phyloP scores from a whole-genome alignment of 2,888 invertebrate genomes.

The Drosophila setosimentum region DNA sequence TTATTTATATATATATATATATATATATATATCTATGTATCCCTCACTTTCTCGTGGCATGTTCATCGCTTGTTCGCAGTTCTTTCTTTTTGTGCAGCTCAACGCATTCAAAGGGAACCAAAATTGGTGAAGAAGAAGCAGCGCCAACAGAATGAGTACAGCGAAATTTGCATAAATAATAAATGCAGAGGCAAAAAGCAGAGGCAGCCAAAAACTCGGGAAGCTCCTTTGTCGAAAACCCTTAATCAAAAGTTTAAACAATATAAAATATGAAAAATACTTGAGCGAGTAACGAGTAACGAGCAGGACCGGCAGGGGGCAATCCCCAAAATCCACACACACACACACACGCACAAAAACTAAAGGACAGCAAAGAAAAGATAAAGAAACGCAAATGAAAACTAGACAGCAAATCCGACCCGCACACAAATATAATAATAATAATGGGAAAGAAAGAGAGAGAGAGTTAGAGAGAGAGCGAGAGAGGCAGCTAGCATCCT shows the following conservation, averaged over 20 bases:
- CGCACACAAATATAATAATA: constrained; percentile 60
- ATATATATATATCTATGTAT: not conserved
- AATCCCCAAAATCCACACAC: constrained; percentile 22
- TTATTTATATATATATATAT: not conserved
- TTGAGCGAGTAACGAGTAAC: constrained; percentile 45
- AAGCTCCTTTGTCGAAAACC: constrained; percentile 57
- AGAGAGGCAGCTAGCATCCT: constrained; percentile 12
- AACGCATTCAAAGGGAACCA: constrained; percentile 59
- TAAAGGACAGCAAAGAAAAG: constrained; percentile 21
- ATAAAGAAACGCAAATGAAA: constrained; percentile 44
- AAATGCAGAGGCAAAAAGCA: constrained; percentile 54
- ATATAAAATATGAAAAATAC: constrained; percentile 74
- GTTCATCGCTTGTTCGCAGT: constrained; percentile 33
- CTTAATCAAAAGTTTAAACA: constrained; percentile 79
- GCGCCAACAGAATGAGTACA: constrained; percentile 30
- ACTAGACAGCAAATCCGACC: constrained; percentile 55
- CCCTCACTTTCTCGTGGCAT: not conserved
- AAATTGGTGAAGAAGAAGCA: constrained; percentile 6
- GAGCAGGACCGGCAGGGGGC: constrained; percentile 16
- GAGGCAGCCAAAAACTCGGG: constrained; percentile 25
- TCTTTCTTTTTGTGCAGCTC: constrained; percentile 40
- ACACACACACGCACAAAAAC: not conserved
- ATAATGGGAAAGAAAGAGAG: too few relatives aligned
- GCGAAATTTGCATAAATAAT: constrained; percentile 76
- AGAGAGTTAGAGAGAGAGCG: not conserved